Evolutionary conservation across 2,888 invertebrate species (phyloP).

Genomic region (Eupithecia pulchellata): DNA sequence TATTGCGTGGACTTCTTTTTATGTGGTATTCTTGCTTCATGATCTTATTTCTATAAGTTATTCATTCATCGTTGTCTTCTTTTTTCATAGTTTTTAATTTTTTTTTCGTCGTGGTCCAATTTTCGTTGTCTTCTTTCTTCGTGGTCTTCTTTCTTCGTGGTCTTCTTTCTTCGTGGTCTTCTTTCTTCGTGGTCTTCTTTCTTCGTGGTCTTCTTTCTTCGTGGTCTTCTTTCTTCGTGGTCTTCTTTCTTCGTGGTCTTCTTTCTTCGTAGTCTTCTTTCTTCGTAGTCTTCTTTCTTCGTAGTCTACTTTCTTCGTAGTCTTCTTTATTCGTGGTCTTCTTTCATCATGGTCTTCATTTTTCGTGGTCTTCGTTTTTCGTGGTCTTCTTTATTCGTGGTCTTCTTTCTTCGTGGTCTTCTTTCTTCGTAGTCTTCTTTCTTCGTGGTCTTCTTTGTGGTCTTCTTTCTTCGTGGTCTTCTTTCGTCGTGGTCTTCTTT

Average conservation of each 20-base stretch:
- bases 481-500: slow-evolving; percentile 22
- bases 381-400: slow-evolving; percentile 21
- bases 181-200: slow-evolving; percentile 11
- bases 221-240: slow-evolving; percentile 8
- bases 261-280: slow-evolving; percentile 21
- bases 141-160: slow-evolving; percentile 2
- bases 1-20: too few relatives aligned
- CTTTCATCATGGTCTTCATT: slow-evolving; percentile 27
- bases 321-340: slow-evolving; percentile 29
- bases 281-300: slow-evolving; percentile 20
- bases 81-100: slow-evolving; percentile 13
- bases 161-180: slow-evolving; percentile 16
- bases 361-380: slow-evolving; percentile 30
- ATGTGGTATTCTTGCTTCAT: background rate
- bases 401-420: slow-evolving; percentile 26
- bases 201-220: slow-evolving; percentile 13
- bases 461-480: slow-evolving; percentile 26
- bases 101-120: too few relatives aligned
- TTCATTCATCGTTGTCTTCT: background rate
- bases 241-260: slow-evolving; percentile 3
- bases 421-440: slow-evolving; percentile 25
- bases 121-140: slow-evolving; percentile 7
- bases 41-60: background rate
- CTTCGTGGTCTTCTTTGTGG: background rate
- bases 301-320: slow-evolving; percentile 24